Evolutionary conservation across 2,113 vertebrate species (phyloP), one percentile per base, ranked within the genome.

Genomic region (Anguilla rostrata): DNA sequence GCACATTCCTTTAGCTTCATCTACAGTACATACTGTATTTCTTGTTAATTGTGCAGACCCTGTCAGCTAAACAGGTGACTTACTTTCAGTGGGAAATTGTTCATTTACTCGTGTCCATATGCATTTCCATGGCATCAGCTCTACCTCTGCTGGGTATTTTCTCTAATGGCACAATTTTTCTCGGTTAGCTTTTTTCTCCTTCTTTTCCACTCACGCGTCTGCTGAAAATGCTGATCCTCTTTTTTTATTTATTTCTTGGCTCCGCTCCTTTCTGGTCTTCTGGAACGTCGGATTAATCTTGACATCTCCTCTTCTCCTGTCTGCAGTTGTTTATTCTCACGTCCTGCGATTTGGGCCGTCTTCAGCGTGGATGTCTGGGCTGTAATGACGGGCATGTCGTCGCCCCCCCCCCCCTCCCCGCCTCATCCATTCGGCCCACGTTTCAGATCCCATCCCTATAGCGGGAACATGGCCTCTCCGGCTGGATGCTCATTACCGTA

Each of bases 21-120:
- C 78, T 71, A 78, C 84, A 56, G 34, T 34, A 34, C 34, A 34
- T 34, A 34, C 34, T 34, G 34, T 78, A 57, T 53, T 39, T 80
- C 20, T 46, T 79, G 34, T 53, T 85, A 53, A 78, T 78, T 26
- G 39, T 56, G 53, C 12, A 39, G 63, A 79, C 2, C 16, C 71
- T 39, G 46, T 16, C 16, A 56, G 66, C 71, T 85, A 56, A 85
- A 81, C 39, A 60, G 84, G 49, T 14, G 34, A 41, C 34, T 80
- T 80, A 57, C 81, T 40, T 75, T 39, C 49, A 56, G 71, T 34
- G n/a, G 71, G 71, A 40, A 49, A 82, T 82, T 80, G 79, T 83
- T 83, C 43, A 87, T 91, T 91, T 92, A 86, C 86, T 46, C 79
- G 63, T 90, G 90, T 91, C 88, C 78, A 86, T 90, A 91, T 90